phyloP scores from a whole-genome alignment of 2,797 vertebrate genomes.

The Helarctos malayanus region DNA sequence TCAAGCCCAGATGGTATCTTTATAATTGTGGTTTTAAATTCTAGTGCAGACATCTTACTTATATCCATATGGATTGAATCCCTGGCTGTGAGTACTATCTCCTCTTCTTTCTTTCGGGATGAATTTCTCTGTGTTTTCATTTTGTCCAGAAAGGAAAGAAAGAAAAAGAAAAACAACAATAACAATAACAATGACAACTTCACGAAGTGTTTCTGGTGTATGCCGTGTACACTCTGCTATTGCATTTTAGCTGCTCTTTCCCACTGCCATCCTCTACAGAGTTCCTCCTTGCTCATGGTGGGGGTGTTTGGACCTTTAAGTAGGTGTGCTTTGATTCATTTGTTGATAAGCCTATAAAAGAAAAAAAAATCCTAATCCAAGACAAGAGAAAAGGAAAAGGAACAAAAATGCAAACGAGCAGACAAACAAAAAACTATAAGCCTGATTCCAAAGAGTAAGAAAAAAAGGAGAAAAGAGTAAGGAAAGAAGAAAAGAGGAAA shows the following conservation, averaged over 20 bases:
- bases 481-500: too few relatives aligned
- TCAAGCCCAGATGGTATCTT: too few relatives aligned
- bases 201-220: neutral
- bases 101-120: neutral
- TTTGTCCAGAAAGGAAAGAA: neutral
- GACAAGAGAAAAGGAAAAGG: too few relatives aligned
- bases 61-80: neutral
- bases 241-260: neutral
- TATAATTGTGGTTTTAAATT: too few relatives aligned
- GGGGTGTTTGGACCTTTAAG: neutral
- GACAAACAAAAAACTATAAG: too few relatives aligned
- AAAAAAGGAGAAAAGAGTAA: too few relatives aligned
- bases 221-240: neutral
- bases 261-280: neutral
- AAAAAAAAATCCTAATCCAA: too few relatives aligned
- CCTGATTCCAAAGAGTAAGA: too few relatives aligned
- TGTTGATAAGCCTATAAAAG: neutral
- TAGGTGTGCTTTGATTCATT: neutral
- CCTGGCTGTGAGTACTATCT: neutral
- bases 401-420: too few relatives aligned
- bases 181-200: neutral
- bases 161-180: neutral
- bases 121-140: neutral
- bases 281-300: neutral
- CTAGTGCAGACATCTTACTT: too few relatives aligned